Base-by-base conservation (phyloP, 2,888 invertebrate genomes). In the Charanyca ferruginea region DNA sequence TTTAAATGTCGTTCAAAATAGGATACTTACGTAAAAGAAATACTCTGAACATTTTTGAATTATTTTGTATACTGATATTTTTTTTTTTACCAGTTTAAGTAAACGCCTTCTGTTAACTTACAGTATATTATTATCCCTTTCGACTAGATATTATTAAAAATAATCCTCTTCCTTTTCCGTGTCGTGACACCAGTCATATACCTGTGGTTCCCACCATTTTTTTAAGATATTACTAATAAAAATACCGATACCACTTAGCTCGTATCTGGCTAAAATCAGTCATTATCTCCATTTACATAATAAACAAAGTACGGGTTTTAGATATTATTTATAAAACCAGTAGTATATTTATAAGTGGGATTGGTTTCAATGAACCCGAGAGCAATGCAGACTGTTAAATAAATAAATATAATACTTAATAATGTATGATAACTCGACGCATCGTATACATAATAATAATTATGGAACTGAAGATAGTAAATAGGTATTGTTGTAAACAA, bases 321-420 rank as follows among this genome's bases (percentile, higher is more conserved):
- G 55, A 67, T 68, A 45, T 18, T 38, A 38, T 38, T 16, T 13
- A 16, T 38, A 38, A 13, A 16, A 38, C 1, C 38, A 5, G 13
- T 0, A 13, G 16, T 38, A 16, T 16, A 16, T 38, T 38, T 16
- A 16, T 38, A 9, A 11, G 47, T 32, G 57, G 18, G n/a, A 47
- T 28, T 38, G 4, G 45, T 23, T 41, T 11, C 68, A 66, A 47
- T 68, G 69, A 66, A 66, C 65, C n/a, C 45, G 13, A 18, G 57
- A 11, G 8, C 41, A 38, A 22, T 66, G 38, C n/a, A 5, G 3
- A 35, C 7, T 0, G 13, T 0, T 64, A 18, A 18, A 8, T 35
- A 2, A 41, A 13, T 7, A 35, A 49, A 23, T 28, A 35, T 25
- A 44, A 51, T 64, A n/a, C n/a, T n/a, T n/a, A 48, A 63, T 16